Evolutionary conservation across 2,888 invertebrate genomes (phyloP), one percentile per base, ranked within the genome.

Genomic region (Ectemnius lituratus): DNA sequence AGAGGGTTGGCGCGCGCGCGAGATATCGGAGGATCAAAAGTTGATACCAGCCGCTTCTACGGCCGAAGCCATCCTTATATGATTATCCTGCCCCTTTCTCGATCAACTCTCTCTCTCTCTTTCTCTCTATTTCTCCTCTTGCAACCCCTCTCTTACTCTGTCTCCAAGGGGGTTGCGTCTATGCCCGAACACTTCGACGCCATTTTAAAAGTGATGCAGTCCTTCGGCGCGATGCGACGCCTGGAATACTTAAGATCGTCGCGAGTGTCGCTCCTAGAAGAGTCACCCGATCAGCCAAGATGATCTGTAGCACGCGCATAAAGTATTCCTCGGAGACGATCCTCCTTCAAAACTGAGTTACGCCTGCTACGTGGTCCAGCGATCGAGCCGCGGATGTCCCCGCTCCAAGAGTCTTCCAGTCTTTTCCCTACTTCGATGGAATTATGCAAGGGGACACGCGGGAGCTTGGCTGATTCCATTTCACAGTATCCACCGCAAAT

Each of bases 251-350:
- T 87, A 88, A 88, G 79, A 87, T 81, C 76, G 59, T 2, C 23
- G 23, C 23, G 23, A 23, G 3, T 73, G 69, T 74, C 80, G 46
- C 69, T 58, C 45, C 58, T 13, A 23, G 49, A 62, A 64, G 58
- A 56, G 37, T 58, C 69, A 45, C 63, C 62, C 37, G 60, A 46
- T 52, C 67, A 68, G 52, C 47, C 62, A 63, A 75, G 70, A 78
- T 84, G 84, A 83, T 74, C 78, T 78, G 80, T 74, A 84, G 81
- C 83, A 85, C 52, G 52, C 88, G 88, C 88, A 88, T 90, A 89
- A 90, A 88, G 88, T 88, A 90, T 89, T 90, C 87, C 84, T 85
- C 71, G 73, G 84, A 84, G 87, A 86, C 87, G 88, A 88, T 88
- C 87, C 87, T 74, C 52, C 85, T 83, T 76, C 76, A 84, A 89